Evolutionary conservation across 2,113 vertebrate species (phyloP).

Genomic region (Chlorodrepanis virens): DNA sequence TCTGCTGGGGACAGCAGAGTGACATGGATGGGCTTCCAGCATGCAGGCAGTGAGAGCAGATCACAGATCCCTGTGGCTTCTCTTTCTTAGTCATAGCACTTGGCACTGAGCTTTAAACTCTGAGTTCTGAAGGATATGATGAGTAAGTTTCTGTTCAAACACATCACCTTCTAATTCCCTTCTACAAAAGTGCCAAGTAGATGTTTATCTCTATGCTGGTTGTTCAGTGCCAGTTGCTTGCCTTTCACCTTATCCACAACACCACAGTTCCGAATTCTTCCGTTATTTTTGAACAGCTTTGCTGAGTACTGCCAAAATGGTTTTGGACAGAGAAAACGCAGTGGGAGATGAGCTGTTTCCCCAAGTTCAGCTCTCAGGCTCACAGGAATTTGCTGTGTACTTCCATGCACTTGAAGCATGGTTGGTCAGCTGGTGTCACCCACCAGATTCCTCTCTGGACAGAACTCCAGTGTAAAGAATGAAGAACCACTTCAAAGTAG

Average conservation of each 20-base stretch:
- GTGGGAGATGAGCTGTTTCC: background rate
- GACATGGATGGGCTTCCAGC: background rate
- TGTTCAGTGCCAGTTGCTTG: background rate
- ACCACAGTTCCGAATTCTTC: background rate
- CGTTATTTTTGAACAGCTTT: background rate
- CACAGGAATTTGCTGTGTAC: background rate
- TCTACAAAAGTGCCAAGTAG: background rate
- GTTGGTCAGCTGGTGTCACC: background rate
- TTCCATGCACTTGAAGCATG: background rate
- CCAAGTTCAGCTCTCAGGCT: background rate
- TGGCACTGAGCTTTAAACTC: background rate
- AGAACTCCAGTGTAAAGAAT: background rate
- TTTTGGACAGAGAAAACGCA: background rate
- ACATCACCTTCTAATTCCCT: background rate
- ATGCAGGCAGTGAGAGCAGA: background rate
- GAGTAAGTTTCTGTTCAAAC: background rate
- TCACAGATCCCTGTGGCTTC: background rate
- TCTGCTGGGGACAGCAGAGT: background rate
- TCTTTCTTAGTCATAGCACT: background rate
- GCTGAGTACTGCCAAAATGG: background rate
- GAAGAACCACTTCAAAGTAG: constrained; percentile 2
- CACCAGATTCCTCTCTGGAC: background rate
- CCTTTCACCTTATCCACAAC: background rate
- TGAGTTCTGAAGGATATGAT: background rate
- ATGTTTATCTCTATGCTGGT: background rate